phyloP scores from a whole-genome alignment of 2,113 vertebrate genomes.

The Irena cyanogastra region DNA sequence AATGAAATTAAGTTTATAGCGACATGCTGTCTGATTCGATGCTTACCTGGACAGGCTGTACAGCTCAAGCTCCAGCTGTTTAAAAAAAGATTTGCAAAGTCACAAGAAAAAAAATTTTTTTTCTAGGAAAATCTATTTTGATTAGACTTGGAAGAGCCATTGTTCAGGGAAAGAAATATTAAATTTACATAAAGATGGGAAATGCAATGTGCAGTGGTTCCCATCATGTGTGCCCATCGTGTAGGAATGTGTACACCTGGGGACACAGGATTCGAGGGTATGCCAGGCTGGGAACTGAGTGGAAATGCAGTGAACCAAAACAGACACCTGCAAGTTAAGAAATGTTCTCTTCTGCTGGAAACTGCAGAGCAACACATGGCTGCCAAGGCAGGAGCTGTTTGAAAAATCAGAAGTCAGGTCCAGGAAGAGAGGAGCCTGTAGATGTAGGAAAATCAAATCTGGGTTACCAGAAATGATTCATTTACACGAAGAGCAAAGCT shows the following conservation, averaged over 20 bases:
- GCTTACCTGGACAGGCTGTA: neutral
- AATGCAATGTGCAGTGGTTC: neutral
- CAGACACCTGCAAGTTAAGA: conserved; percentile 10
- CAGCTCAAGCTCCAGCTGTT: neutral
- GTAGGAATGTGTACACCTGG: neutral
- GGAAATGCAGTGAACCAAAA: neutral
- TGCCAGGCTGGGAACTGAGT: neutral
- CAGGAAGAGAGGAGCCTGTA: neutral
- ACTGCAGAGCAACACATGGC: neutral
- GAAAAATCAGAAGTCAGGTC: neutral
- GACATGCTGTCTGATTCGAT: fast-evolving
- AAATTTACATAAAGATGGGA: neutral
- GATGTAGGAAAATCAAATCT: neutral
- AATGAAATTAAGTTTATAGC: neutral
- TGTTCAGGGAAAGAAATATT: neutral
- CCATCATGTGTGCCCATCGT: neutral
- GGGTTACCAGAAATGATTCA: neutral
- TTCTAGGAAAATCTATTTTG: neutral
- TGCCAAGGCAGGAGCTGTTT: neutral
- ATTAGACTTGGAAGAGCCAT: neutral
- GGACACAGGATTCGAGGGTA: neutral
- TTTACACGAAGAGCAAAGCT: neutral
- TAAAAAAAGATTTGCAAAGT: neutral
- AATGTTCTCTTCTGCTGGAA: conserved; percentile 10
- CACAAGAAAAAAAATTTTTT: neutral